phyloP scores from a whole-genome alignment of 1,140 invertebrate genomes.

The Dinothrombium tinctorium region DNA sequence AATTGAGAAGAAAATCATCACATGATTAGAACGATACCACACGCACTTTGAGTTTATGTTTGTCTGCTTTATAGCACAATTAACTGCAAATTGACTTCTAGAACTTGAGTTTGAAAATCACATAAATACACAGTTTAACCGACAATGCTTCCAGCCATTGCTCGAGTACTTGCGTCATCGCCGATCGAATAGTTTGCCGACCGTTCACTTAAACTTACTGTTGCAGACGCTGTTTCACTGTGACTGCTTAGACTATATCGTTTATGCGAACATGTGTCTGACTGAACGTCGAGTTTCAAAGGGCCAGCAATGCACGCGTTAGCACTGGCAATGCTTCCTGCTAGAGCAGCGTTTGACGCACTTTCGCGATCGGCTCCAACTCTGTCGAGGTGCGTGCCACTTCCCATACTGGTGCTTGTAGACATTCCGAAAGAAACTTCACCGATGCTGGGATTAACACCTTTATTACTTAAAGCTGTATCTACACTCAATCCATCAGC shows the following conservation, averaged over 20 bases:
- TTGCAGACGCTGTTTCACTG: slow-evolving; percentile 41
- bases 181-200: slow-evolving; percentile 37
- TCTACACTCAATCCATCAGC: slow-evolving; percentile 16
- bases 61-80: too few species aligned
- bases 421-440: slow-evolving; percentile 34
- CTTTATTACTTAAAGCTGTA: slow-evolving; percentile 18
- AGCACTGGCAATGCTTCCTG: slow-evolving; percentile 46
- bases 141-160: slow-evolving; percentile 46
- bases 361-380: slow-evolving; percentile 31
- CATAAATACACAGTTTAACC: too few species aligned
- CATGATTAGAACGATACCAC: too few species aligned
- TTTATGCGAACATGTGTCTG: slow-evolving; percentile 42
- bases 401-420: slow-evolving; percentile 42
- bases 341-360: slow-evolving; percentile 44
- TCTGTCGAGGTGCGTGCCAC: slow-evolving; percentile 40
- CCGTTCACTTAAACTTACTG: slow-evolving; percentile 39
- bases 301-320: background rate
- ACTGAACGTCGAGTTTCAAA: slow-evolving; percentile 48
- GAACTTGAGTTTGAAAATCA: too few species aligned
- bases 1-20: too few species aligned
- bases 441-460: slow-evolving; percentile 49
- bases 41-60: too few species aligned
- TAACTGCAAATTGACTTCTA: too few species aligned
- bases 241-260: slow-evolving; percentile 45
- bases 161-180: slow-evolving; percentile 37